A percentile compares a stretch with the other conserved stretches of the same genome.
Conservation (phyloP, 2,797 vertebrate species). For the Geotrypetes seraphini region DNA sequence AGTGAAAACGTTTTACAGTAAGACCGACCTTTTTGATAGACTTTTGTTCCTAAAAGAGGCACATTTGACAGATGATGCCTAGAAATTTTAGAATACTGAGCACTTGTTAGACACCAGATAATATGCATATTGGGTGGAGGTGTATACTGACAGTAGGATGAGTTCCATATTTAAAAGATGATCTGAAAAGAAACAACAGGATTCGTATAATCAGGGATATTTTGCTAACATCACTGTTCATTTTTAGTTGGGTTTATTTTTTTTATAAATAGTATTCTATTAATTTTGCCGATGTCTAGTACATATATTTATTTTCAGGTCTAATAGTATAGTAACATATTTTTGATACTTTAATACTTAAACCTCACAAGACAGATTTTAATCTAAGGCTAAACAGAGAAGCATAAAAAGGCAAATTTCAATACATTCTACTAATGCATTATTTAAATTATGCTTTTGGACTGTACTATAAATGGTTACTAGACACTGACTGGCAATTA, state of each 20-base stretch:
- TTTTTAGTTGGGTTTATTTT: no score
- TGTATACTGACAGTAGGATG: no score
- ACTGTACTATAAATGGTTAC: conserved; percentile 57
- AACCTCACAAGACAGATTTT: conserved; percentile 53
- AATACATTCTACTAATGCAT: conserved; percentile 43
- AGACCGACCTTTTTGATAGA: conserved; percentile 45
- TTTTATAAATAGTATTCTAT: conserved; percentile 68
- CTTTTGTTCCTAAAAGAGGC: conserved; percentile 47
- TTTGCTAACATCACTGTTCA: conserved; percentile 67
- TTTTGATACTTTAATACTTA: conserved; percentile 67
- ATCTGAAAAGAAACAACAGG: no score
- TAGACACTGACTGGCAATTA: conserved; percentile 53
- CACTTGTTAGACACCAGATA: conserved; percentile 53
- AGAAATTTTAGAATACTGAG: conserved; percentile 45
- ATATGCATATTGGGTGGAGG: conserved; percentile 41
- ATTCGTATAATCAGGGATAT: conserved; percentile 72
- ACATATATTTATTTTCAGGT: conserved; percentile 63
- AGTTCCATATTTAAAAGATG: no score
- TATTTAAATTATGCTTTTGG: conserved; percentile 54
- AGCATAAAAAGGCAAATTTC: conserved; percentile 55
- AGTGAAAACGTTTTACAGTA: conserved; percentile 34
- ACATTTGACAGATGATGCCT: conserved; percentile 40
- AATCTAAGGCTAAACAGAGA: conserved; percentile 53
- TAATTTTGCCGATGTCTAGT: conserved; percentile 70
- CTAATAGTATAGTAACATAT: conserved; percentile 70